Percentiles rank a stretch among this genome's conserved stretches.
Conservation (phyloP, 1,140 invertebrate genomes). For the Megalopta genalis region DNA sequence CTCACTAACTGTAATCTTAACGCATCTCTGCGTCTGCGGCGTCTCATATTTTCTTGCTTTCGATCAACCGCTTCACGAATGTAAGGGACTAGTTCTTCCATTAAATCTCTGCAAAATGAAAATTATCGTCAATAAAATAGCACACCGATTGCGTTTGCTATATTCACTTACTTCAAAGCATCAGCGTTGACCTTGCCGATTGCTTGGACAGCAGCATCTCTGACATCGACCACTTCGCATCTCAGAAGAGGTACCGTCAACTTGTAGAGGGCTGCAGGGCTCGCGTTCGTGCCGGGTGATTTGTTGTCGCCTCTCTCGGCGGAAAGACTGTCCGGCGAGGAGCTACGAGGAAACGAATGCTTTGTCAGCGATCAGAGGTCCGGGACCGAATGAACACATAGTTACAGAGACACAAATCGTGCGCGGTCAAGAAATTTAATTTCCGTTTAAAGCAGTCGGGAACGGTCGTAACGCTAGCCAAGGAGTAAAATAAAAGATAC, state of each 20-base stretch:
- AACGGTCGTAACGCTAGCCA: constrained; percentile 63
- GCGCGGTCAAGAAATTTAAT: constrained; percentile 34
- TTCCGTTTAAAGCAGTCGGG: constrained; percentile 51
- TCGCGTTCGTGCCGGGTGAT: constrained; percentile 82
- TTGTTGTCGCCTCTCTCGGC: constrained; percentile 87
- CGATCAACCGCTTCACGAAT: constrained; percentile 98
- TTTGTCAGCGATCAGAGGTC: not conserved
- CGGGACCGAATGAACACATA: not conserved
- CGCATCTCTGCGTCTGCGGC: constrained; percentile 93
- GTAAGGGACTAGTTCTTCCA: constrained; percentile 95
- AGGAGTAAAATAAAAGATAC: constrained; percentile 38
- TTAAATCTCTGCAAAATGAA: constrained; percentile 87
- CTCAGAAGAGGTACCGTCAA: constrained; percentile 92
- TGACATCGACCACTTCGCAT: constrained; percentile 95
- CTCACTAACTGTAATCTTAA: constrained; percentile 94
- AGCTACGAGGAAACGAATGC: constrained; percentile 79
- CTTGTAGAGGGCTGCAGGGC: constrained; percentile 93
- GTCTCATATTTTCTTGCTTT: constrained; percentile 97
- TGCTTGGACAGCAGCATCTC: constrained; percentile 95
- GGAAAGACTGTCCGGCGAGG: constrained; percentile 92
- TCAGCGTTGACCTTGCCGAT: constrained; percentile 95
- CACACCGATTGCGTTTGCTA: not conserved
- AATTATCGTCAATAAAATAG: not conserved
- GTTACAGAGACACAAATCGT: constrained; percentile 27
- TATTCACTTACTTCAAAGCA: constrained; percentile 90